Conservation (phyloP, 2,888 invertebrate genomes). For the Netelia fuscicornis region DNA sequence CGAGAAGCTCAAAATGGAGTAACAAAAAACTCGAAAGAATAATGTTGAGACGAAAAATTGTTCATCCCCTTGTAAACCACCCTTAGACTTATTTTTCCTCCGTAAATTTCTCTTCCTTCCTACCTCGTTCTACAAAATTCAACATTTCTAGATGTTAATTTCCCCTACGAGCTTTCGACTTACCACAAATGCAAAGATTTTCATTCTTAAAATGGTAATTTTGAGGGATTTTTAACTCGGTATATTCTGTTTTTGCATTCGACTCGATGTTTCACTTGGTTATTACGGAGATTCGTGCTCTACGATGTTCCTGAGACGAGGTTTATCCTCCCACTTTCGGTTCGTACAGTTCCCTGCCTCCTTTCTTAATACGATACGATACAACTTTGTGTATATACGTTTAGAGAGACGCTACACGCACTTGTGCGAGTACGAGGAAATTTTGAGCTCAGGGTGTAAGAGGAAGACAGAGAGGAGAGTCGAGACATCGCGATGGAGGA, state of each 20-base stretch:
- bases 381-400: constrained; percentile 2
- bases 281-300: background rate
- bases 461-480: constrained; percentile 25
- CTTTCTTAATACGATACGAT: background rate
- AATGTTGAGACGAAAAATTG: constrained; percentile 49
- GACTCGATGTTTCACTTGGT: constrained; percentile 12
- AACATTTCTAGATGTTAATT: constrained; percentile 31
- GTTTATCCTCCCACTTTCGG: constrained; percentile 5
- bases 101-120: background rate
- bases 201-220: background rate
- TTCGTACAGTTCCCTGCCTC: background rate
- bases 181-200: background rate
- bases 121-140: background rate
- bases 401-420: background rate
- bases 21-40: constrained; percentile 34
- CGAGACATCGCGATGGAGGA: constrained; percentile 58
- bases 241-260: constrained; percentile 15
- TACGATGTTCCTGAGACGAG: constrained; percentile 34
- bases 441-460: constrained; percentile 20
- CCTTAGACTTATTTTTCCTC: background rate
- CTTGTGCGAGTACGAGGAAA: constrained; percentile 51
- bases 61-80: background rate
- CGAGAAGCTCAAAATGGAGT: background rate
- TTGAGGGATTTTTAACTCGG: constrained; percentile 33
- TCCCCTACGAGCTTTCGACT: constrained; percentile 30